Base-by-base conservation (phyloP, 1,140 invertebrate species). In the Drosophila carrolli region DNA sequence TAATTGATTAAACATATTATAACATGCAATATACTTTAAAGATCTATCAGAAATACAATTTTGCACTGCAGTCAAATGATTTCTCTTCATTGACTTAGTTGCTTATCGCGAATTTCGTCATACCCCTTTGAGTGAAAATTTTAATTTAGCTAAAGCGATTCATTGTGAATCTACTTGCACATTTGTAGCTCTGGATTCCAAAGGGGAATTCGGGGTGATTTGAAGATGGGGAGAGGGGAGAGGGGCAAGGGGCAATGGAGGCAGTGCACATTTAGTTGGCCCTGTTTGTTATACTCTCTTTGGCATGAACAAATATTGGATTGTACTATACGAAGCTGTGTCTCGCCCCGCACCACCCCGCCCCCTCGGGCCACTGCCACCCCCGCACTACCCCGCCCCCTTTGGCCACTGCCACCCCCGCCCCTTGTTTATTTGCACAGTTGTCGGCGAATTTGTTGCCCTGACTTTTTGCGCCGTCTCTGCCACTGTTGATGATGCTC, bases 381-480 rank as follows among this genome's bases (percentile, higher is more conserved):
- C 59, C 32, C 57, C 44, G 46, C 11, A n/a, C n/a, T n/a, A 4
- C 7, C 3, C 47, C 1, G 47, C 29, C 29, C 19, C 41, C 23
- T 48, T 37, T 41, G 66, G n/a, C 44, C 19, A 61, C 51, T 41
- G 47, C 40, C 23, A 40, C n/a, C 59, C 32, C 57, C 44, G 46
- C 11, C 61, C 50, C 50, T 43, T 76, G 79, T 63, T 79, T 86
- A 76, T 88, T 88, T 88, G 72, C 83, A 89, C 83, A 88, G 84
- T 88, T 88, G 83, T 81, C 54, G 79, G 67, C 67, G 60, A 88
- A 86, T 86, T 86, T 88, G 75, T 84, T 56, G 51, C 65, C 53
- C 67, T 70, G 70, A 77, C 71, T 54, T 46, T 74, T 59, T 60
- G 29, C 55, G 48, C 53, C 60, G 68, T 44, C 56, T 60, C 13